Evolutionary conservation across 2,888 invertebrate species (phyloP).

Genomic region (Alitta virens): DNA sequence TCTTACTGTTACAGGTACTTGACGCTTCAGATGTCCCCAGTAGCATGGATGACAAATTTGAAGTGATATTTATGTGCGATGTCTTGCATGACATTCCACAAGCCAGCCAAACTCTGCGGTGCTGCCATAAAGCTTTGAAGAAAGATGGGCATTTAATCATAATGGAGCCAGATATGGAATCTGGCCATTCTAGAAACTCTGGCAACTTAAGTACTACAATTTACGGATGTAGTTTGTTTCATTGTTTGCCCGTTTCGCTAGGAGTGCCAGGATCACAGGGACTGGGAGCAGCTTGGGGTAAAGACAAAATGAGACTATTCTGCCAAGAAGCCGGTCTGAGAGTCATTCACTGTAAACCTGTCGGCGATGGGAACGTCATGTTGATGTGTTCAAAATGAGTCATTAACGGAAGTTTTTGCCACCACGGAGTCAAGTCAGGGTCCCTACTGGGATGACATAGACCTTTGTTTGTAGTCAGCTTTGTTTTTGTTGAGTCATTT

Average conservation of each 20-base stretch:
- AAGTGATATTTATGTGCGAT: constrained; percentile 1
- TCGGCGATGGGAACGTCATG: no score
- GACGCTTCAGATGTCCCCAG: constrained; percentile 3
- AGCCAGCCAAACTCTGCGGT: neutral
- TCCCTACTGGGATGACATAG: no score
- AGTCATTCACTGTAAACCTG: no score
- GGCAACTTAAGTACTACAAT: neutral
- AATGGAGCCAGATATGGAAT: constrained; percentile 2
- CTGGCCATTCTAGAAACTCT: neutral
- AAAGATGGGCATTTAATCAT: constrained; percentile 2
- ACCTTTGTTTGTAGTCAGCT: no score
- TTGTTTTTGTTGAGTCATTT: no score
- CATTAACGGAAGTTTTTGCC: no score
- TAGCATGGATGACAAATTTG: neutral
- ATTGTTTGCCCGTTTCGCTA: constrained; percentile 14
- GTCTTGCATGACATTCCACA: constrained; percentile 4
- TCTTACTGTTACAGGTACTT: neutral
- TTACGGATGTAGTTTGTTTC: constrained; percentile 6
- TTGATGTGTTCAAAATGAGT: no score
- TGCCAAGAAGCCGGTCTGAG: neutral
- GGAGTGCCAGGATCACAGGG: constrained; percentile 1
- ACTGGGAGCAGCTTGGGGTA: constrained; percentile 13
- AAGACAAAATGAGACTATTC: constrained; percentile 1
- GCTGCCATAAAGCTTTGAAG: neutral
- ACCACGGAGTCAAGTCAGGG: no score